Evolutionary conservation across 2,888 invertebrate genomes (phyloP).

Genomic region (Sinopyrophorus schimmeli): DNA sequence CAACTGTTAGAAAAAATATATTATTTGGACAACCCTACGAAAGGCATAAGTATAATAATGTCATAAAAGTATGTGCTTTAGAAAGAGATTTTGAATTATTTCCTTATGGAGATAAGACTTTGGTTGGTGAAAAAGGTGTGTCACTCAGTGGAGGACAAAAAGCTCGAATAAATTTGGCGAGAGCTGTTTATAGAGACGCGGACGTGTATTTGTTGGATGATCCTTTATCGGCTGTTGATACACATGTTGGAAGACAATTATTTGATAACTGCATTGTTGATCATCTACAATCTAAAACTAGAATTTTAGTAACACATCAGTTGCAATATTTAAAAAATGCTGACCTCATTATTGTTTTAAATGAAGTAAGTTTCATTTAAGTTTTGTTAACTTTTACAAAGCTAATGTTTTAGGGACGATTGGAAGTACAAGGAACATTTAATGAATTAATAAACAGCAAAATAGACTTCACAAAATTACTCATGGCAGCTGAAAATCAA

Average conservation of each 20-base stretch:
- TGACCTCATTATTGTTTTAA: slow-evolving; percentile 60
- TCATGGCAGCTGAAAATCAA: slow-evolving; percentile 40
- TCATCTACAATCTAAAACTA: slow-evolving; percentile 61
- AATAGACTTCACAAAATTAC: slow-evolving; percentile 63
- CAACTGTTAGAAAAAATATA: slow-evolving; percentile 69
- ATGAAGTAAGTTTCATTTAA: slow-evolving; percentile 54
- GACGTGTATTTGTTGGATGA: slow-evolving; percentile 79
- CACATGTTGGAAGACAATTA: slow-evolving; percentile 73
- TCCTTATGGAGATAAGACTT: slow-evolving; percentile 59
- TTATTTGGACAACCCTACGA: slow-evolving; percentile 64
- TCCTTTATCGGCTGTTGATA: slow-evolving; percentile 79
- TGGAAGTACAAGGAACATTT: slow-evolving; percentile 64
- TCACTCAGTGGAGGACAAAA: slow-evolving; percentile 81
- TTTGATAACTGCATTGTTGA: slow-evolving; percentile 72
- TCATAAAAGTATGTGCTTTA: slow-evolving; percentile 64
- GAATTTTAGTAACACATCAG: slow-evolving; percentile 73
- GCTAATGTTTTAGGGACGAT: slow-evolving; percentile 54
- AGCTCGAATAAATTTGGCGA: slow-evolving; percentile 75
- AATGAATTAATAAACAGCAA: slow-evolving; percentile 61
- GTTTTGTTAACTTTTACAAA: neutral
- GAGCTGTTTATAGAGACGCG: slow-evolving; percentile 77
- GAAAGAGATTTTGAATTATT: slow-evolving; percentile 66
- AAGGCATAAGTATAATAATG: slow-evolving; percentile 54
- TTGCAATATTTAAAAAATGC: slow-evolving; percentile 64
- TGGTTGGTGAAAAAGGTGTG: slow-evolving; percentile 72